Evolutionary conservation across 2,888 invertebrate genomes (phyloP).

Genomic region (Gymnoscelis rufifasciata): DNA sequence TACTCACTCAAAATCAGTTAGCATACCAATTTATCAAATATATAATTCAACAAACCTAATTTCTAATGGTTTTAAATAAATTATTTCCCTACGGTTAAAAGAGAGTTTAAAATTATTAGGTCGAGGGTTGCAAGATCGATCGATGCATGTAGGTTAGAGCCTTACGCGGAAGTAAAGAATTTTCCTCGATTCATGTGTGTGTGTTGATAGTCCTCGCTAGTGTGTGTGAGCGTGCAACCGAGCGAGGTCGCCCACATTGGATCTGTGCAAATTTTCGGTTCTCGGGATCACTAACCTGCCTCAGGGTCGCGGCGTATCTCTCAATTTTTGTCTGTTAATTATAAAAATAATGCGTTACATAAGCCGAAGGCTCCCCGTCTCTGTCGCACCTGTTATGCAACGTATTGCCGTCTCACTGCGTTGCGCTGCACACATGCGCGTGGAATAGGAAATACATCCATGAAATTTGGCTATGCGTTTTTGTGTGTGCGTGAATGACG

Average conservation of each 20-base stretch:
- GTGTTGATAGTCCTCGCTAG: conserved; percentile 34
- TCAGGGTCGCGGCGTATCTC: conserved; percentile 76
- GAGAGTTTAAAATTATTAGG: conserved; percentile 31
- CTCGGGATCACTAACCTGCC: conserved; percentile 69
- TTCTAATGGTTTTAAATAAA: conserved; percentile 14
- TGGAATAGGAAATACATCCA: conserved; percentile 72
- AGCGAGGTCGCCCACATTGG: conserved; percentile 78
- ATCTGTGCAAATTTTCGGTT: conserved; percentile 77
- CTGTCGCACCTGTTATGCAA: conserved; percentile 35
- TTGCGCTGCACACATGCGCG: conserved; percentile 59
- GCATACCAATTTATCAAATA: neutral
- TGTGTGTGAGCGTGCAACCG: conserved; percentile 62
- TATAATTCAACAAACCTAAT: conserved; percentile 1
- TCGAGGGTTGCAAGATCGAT: conserved; percentile 30
- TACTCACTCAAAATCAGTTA: neutral
- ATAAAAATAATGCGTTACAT: conserved; percentile 80
- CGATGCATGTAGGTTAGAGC: conserved; percentile 28
- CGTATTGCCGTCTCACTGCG: conserved; percentile 48
- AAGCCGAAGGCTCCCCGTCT: conserved; percentile 43
- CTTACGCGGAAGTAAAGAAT: conserved; percentile 65
- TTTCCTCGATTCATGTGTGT: conserved; percentile 46
- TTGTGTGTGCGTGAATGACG: conserved; percentile 74
- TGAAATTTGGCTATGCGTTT: conserved; percentile 63
- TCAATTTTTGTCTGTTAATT: conserved; percentile 79
- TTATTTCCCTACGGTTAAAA: conserved; percentile 19